phyloP scores from a whole-genome alignment of 2,113 vertebrate species.

The Aleadryas rufinucha region DNA sequence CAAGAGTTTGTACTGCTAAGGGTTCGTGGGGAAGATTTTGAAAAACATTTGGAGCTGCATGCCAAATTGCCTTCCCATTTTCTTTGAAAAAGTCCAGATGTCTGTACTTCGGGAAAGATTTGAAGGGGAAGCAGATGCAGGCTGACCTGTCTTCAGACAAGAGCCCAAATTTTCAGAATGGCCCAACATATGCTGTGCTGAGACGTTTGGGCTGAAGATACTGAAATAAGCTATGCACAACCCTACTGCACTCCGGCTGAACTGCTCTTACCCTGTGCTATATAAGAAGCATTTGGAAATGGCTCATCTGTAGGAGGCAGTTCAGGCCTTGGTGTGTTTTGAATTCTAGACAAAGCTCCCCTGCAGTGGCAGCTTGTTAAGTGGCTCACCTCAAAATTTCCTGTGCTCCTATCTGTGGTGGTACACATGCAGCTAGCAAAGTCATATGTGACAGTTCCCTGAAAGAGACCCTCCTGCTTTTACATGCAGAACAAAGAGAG shows the following conservation, averaged over 20 bases:
- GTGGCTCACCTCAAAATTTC: not conserved
- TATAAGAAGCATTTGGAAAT: not conserved
- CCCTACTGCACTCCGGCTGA: not conserved
- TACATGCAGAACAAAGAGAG: not conserved
- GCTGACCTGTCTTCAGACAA: constrained; percentile 18
- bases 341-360: not conserved
- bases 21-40: not conserved
- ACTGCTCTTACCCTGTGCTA: not conserved
- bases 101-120: not conserved
- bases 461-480: not conserved
- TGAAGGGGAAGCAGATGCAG: constrained; percentile 24
- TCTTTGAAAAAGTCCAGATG: constrained; percentile 25
- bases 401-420: not conserved
- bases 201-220: not conserved
- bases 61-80: not conserved
- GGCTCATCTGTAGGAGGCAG: not conserved
- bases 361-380: not conserved
- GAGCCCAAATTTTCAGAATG: not conserved
- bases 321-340: not conserved
- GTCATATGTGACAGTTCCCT: not conserved
- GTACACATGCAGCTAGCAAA: not conserved
- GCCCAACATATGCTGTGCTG: not conserved
- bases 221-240: not conserved
- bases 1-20: not conserved
- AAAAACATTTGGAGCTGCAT: not conserved